phyloP scores from a whole-genome alignment of 2,888 invertebrate species.

The Scaptomyza cyrtandrae region DNA sequence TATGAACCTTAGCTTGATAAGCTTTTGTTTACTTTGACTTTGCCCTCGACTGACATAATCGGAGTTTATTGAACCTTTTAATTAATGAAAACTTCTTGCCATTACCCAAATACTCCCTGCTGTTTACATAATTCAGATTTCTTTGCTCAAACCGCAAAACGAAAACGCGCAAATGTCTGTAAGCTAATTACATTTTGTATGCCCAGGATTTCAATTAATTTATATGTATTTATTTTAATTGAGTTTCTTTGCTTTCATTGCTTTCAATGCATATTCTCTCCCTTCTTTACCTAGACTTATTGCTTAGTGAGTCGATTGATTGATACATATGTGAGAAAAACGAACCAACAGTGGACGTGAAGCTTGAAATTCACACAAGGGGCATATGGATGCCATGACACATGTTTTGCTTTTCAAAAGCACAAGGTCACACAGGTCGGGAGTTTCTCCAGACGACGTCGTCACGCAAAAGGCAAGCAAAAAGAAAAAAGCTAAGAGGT shows the following conservation, averaged over 20 bases:
- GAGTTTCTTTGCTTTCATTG: constrained; percentile 54
- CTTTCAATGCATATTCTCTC: neutral
- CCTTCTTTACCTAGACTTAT: constrained; percentile 4
- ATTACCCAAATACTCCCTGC: constrained; percentile 30
- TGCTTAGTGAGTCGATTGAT: constrained; percentile 62
- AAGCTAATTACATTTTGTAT: constrained; percentile 54
- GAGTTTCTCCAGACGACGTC: constrained; percentile 13
- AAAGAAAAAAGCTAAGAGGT: constrained; percentile 52
- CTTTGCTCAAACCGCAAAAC: constrained; percentile 26
- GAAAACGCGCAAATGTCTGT: constrained; percentile 18
- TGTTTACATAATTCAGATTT: constrained; percentile 51
- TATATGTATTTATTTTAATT: constrained; percentile 69
- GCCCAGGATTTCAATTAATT: constrained; percentile 67
- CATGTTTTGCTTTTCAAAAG: constrained; percentile 55
- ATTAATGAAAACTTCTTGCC: constrained; percentile 25
- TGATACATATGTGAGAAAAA: constrained; percentile 48
- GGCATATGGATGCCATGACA: constrained; percentile 48
- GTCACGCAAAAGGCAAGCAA: constrained; percentile 15
- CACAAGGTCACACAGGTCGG: constrained; percentile 57
- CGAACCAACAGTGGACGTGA: constrained; percentile 9
- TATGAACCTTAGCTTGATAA: neutral
- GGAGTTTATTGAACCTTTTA: neutral
- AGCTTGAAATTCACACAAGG: constrained; percentile 9
- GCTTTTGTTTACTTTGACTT: constrained; percentile 15
- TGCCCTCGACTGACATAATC: neutral